Percentiles rank a stretch among this genome's conserved stretches.
Conservation (phyloP, 1,140 invertebrate genomes). For the Ceratina australensis region DNA sequence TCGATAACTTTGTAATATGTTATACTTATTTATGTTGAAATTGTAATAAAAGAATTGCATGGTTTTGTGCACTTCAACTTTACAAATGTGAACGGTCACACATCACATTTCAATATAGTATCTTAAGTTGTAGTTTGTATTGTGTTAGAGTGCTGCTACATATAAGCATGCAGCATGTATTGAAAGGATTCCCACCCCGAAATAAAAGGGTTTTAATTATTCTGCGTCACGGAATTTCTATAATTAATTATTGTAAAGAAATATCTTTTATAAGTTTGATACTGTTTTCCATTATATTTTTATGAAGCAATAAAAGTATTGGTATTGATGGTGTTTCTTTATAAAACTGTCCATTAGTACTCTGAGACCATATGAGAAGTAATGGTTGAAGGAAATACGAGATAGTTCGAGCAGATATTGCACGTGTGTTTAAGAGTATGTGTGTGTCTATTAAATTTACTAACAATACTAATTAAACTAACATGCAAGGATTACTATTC, state of each 20-base stretch:
- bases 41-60: slow-evolving; percentile 36
- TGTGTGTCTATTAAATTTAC: slow-evolving; percentile 15
- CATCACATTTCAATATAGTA: background rate
- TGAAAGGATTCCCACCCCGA: slow-evolving; percentile 38
- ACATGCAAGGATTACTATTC: slow-evolving; percentile 11
- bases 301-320: slow-evolving; percentile 2
- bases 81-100: background rate
- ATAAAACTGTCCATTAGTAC: background rate
- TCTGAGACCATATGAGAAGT: background rate
- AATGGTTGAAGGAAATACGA: background rate
- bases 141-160: background rate
- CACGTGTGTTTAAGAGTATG: background rate
- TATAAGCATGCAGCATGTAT: slow-evolving; percentile 42
- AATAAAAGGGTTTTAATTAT: background rate
- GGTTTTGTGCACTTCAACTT: background rate
- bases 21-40: slow-evolving; percentile 23
- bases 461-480: slow-evolving; percentile 50
- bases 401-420: background rate
- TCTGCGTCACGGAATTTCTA: background rate
- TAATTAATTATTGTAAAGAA: background rate
- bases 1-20: slow-evolving; percentile 2
- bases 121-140: background rate
- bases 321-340: background rate
- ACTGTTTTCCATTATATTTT: background rate
- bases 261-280: background rate